Evolutionary conservation across 2,113 vertebrate species (phyloP).

Genomic region (Anarhynchus alexandrinus): DNA sequence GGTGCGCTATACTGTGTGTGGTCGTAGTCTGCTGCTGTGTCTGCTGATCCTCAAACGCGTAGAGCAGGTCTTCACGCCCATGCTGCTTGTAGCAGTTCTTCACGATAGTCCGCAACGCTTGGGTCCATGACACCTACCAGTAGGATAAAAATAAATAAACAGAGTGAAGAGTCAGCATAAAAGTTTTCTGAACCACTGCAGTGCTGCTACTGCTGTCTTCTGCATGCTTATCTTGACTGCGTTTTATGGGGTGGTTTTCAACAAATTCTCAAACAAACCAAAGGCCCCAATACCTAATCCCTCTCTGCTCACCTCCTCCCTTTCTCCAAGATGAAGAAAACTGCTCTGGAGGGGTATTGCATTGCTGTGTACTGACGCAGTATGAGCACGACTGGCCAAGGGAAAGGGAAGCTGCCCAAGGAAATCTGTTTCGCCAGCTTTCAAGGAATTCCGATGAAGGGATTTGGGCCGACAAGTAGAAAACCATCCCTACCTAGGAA

Average conservation of each 20-base stretch:
- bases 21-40: constrained; percentile 82
- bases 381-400: not conserved
- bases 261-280: rapidly evolving
- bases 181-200: not conserved
- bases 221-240: rapidly evolving
- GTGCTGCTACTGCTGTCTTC: rapidly evolving
- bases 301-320: not conserved
- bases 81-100: constrained; percentile 99
- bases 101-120: constrained; percentile 93
- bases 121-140: constrained; percentile 94
- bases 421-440: not conserved
- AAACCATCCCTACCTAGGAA: not conserved
- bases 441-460: not conserved
- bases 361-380: not conserved
- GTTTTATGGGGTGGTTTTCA: rapidly evolving
- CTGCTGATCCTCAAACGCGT: constrained; percentile 96
- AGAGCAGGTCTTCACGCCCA: constrained; percentile 92
- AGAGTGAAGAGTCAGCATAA: not conserved
- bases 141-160: not conserved
- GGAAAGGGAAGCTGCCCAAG: not conserved
- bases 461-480: not conserved
- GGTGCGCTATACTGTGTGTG: constrained; percentile 91
- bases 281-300: rapidly evolving
- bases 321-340: not conserved
- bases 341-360: not conserved